Evolutionary conservation across 2,113 vertebrate species (phyloP).

Genomic region (Cichladusa arquata): DNA sequence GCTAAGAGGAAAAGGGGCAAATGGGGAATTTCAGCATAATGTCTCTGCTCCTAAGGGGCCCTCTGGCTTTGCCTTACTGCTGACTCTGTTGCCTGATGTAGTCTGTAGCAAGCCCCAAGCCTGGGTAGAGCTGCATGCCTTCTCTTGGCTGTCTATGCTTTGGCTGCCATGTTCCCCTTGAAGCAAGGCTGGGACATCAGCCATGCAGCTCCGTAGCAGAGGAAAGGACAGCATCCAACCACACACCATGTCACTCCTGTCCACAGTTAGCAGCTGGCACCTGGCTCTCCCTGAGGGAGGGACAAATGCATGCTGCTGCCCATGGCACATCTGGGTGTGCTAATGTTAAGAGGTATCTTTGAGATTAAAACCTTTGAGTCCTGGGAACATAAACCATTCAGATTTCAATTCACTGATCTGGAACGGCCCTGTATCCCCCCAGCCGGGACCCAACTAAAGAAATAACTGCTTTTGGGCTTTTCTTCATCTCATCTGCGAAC

Average conservation of each 20-base stretch:
- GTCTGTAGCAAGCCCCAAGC: neutral
- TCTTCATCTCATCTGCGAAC: neutral
- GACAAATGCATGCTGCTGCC: neutral
- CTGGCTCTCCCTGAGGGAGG: neutral
- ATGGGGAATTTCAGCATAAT: neutral
- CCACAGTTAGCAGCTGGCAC: fast-evolving
- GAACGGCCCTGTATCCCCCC: neutral
- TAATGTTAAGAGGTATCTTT: neutral
- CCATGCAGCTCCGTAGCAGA: fast-evolving
- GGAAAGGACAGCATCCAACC: neutral
- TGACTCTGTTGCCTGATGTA: neutral
- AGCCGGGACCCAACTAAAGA: fast-evolving
- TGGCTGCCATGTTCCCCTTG: neutral
- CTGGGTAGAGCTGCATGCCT: neutral
- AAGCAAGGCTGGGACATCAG: neutral
- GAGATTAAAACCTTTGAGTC: neutral
- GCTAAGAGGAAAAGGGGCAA: neutral
- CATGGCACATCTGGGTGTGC: neutral
- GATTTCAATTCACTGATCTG: neutral
- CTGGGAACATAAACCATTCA: neutral
- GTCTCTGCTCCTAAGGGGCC: neutral
- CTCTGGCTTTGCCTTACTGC: neutral
- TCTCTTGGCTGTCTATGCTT: neutral
- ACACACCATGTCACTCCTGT: neutral
- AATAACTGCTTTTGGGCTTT: neutral